Conservation (phyloP, 2,113 vertebrate species). For the Strigops habroptila region DNA sequence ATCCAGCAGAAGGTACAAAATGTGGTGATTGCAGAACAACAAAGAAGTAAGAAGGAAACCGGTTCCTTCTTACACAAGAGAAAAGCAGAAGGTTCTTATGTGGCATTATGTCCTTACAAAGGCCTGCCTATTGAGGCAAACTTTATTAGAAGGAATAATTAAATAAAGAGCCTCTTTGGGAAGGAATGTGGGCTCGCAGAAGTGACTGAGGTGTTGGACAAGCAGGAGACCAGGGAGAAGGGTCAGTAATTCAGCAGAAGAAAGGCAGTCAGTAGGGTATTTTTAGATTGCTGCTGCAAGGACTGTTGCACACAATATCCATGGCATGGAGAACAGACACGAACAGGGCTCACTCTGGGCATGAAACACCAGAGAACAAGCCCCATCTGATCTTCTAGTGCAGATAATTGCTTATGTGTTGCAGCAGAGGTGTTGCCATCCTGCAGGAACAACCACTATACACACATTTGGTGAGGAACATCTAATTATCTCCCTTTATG, state of each 20-base stretch:
- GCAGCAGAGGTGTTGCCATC: not conserved
- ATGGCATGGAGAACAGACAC: not conserved
- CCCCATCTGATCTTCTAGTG: accelerated
- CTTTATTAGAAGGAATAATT: not conserved
- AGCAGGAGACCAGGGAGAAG: not conserved
- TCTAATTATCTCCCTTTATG: not conserved
- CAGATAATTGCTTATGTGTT: not conserved
- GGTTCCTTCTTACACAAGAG: not conserved
- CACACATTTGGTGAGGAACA: accelerated
- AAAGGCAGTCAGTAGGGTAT: accelerated
- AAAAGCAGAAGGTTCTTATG: not conserved
- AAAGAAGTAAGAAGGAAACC: not conserved
- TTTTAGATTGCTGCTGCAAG: not conserved
- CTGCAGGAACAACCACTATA: not conserved
- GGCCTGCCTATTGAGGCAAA: not conserved
- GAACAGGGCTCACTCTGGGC: not conserved
- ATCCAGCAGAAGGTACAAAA: not conserved
- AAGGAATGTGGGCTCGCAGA: not conserved
- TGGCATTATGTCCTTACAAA: not conserved
- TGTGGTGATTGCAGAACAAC: not conserved
- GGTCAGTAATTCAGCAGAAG: not conserved
- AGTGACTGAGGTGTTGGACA: accelerated
- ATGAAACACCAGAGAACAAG: not conserved
- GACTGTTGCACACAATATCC: accelerated
- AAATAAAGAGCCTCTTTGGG: not conserved